Conservation (phyloP, 1,140 invertebrate species). For the Armadillidium nasatum region DNA sequence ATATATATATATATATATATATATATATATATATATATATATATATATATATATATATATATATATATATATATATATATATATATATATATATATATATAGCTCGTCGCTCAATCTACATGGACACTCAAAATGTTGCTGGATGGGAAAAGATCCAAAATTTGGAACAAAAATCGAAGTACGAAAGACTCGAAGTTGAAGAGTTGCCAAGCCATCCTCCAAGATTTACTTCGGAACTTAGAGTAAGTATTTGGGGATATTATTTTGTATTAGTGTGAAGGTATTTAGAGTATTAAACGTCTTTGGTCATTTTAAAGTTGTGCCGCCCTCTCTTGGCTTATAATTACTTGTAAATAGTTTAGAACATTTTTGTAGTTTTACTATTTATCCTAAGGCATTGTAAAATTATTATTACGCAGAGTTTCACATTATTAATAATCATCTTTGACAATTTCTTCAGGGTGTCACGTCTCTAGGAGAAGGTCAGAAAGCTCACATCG, state of each 20-base stretch:
- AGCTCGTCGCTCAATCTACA: constrained; percentile 74
- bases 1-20: constrained; percentile 12
- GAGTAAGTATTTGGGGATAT: constrained; percentile 51
- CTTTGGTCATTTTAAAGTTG: no score
- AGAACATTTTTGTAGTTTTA: background rate
- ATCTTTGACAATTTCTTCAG: constrained; percentile 49
- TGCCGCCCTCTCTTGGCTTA: no score
- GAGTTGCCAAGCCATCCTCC: constrained; percentile 71
- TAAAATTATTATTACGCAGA: no score
- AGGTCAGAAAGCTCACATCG: constrained; percentile 82
- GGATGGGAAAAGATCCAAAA: constrained; percentile 85
- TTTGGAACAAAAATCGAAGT: constrained; percentile 74
- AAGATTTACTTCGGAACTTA: constrained; percentile 72
- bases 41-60: constrained; percentile 28
- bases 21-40: constrained; percentile 26
- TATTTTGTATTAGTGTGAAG: no score
- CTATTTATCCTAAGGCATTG: no score
- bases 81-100: constrained; percentile 37
- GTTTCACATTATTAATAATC: constrained; percentile 3
- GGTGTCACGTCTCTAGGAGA: constrained; percentile 78
- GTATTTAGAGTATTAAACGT: no score
- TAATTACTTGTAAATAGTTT: background rate
- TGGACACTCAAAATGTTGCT: constrained; percentile 89
- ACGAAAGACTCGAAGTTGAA: constrained; percentile 70
- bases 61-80: constrained; percentile 16